These are phyloP conservation scores for Ara ararauna DNA, from an alignment of 2,797 vertebrate genomes.

Conservation along the genomic window DNA sequence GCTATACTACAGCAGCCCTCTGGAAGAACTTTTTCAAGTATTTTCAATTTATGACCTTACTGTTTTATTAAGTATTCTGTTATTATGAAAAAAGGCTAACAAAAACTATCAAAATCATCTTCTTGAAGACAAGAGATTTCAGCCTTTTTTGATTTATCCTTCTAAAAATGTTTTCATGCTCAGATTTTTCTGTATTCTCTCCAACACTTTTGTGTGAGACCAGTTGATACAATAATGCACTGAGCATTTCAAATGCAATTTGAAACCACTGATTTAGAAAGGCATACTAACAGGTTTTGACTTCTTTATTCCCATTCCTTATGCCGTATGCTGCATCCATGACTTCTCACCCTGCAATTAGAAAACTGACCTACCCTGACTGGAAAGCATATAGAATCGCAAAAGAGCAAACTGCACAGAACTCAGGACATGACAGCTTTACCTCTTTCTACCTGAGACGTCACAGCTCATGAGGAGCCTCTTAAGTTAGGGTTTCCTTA, in stretches of 20 bases:
- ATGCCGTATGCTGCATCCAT: neutral
- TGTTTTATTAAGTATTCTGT: neutral
- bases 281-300: neutral
- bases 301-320: neutral
- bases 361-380: neutral
- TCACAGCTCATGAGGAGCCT: neutral
- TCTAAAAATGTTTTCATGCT: neutral
- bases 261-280: neutral
- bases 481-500: neutral
- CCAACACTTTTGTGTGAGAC: neutral
- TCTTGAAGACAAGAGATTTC: neutral
- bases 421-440: neutral
- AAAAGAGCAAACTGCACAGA: neutral
- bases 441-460: neutral
- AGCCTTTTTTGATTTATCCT: neutral
- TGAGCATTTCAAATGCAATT: neutral
- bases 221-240: neutral
- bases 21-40: neutral
- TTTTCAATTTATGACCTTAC: neutral
- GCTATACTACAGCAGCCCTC: neutral
- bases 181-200: neutral
- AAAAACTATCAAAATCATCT: neutral
- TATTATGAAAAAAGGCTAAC: neutral
- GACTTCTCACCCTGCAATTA: neutral
- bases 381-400: neutral